phyloP scores from a whole-genome alignment of 2,888 invertebrate genomes.

The Agrilus cyanescens region DNA sequence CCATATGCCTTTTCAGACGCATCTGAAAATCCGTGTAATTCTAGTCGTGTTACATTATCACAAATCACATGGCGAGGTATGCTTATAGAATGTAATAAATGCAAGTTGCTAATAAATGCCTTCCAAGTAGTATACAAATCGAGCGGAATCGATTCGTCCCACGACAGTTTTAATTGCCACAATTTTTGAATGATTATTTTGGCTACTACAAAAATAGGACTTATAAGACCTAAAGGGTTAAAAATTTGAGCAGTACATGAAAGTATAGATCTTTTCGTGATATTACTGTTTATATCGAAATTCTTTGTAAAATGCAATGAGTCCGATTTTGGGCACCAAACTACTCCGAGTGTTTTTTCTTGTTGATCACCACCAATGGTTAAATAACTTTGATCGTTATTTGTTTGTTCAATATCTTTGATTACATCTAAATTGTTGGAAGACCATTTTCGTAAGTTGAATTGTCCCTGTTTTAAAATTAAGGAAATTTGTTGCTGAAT shows the following conservation, averaged over 20 bases:
- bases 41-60: slow-evolving; percentile 1
- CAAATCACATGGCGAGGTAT: slow-evolving; percentile 10
- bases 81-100: slow-evolving; percentile 3
- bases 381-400: too few species aligned
- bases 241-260: too few species aligned
- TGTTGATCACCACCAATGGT: neutral
- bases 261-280: too few species aligned
- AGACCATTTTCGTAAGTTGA: slow-evolving; percentile 11
- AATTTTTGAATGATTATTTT: too few species aligned
- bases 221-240: too few species aligned
- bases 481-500: neutral
- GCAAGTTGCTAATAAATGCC: slow-evolving; percentile 2
- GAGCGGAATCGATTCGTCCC: slow-evolving; percentile 1
- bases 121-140: slow-evolving; percentile 6
- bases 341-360: too few species aligned
- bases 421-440: slow-evolving; percentile 6
- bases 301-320: too few species aligned
- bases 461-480: slow-evolving; percentile 5
- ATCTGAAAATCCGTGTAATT: slow-evolving; percentile 14
- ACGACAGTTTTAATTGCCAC: neutral
- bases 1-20: too few species aligned
- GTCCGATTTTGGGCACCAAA: too few species aligned
- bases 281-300: too few species aligned
- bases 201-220: too few species aligned
- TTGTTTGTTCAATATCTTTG: too few species aligned